phyloP scores from a whole-genome alignment of 2,888 invertebrate genomes.

The Dryocosmus kuriphilus region DNA sequence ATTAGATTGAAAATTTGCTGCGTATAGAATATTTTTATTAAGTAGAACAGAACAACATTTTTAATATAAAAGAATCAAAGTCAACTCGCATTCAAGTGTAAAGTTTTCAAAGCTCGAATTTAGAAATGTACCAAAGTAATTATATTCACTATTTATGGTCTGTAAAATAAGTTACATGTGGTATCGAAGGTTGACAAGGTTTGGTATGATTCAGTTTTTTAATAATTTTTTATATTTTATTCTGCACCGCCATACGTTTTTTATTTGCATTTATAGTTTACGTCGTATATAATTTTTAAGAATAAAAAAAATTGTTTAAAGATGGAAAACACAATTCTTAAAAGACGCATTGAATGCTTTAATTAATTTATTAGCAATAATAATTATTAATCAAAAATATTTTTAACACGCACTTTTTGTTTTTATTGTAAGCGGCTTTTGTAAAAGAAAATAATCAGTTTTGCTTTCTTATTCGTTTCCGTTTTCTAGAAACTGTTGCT shows the following conservation, averaged over 20 bases:
- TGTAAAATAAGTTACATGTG: neutral
- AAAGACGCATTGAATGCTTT: neutral
- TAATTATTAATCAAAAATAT: neutral
- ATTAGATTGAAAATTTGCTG: too few relatives aligned
- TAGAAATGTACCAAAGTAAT: conserved; percentile 15
- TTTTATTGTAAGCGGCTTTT: conserved; percentile 1
- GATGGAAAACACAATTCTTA: neutral
- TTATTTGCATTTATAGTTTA: neutral
- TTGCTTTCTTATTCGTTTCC: neutral
- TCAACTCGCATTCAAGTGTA: neutral
- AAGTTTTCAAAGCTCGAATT: conserved; percentile 5
- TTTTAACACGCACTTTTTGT: conserved; percentile 1
- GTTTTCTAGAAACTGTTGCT: neutral
- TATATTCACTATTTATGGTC: conserved; percentile 8
- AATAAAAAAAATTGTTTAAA: neutral
- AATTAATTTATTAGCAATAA: neutral
- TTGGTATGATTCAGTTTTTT: conserved; percentile 12
- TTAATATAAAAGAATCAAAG: too few relatives aligned
- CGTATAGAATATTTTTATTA: too few relatives aligned
- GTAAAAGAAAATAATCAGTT: conserved; percentile 4
- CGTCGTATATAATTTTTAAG: conserved; percentile 13
- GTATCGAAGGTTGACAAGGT: neutral
- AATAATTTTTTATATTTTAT: neutral
- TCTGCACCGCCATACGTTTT: neutral
- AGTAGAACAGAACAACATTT: too few relatives aligned